Evolutionary conservation across 2,888 invertebrate species (phyloP).

Genomic region (Pseudococcus longispinus): DNA sequence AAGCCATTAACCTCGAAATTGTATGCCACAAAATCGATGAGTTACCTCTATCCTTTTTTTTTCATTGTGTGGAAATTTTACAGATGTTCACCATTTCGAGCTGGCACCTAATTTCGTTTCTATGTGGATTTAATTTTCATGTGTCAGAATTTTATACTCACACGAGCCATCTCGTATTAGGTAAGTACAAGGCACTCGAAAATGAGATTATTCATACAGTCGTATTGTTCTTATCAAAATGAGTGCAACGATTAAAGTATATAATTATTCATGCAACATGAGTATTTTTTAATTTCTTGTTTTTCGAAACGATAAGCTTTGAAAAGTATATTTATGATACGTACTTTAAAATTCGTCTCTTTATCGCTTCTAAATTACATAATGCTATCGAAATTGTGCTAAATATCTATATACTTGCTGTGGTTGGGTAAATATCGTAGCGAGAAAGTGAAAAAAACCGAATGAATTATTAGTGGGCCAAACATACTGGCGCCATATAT

Average conservation of each 20-base stretch:
- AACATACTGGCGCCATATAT: slow-evolving; percentile 2
- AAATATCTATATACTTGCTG: background rate
- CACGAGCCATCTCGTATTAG: background rate
- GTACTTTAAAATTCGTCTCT: background rate
- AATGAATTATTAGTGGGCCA: slow-evolving; percentile 20
- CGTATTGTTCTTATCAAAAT: background rate
- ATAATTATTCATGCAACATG: background rate
- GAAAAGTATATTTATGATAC: background rate
- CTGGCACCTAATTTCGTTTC: too few species aligned
- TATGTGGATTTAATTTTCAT: too few species aligned
- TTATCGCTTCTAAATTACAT: slow-evolving; percentile 8
- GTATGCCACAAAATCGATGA: too few species aligned
- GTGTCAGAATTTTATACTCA: too few species aligned
- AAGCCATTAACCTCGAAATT: too few species aligned
- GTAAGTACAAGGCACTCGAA: background rate
- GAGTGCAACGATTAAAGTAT: background rate
- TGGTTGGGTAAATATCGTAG: background rate
- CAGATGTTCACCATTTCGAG: too few species aligned
- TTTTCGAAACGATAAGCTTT: background rate
- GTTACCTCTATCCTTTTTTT: too few species aligned
- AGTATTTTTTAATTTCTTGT: background rate
- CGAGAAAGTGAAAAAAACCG: background rate
- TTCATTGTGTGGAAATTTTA: too few species aligned
- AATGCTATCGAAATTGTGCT: slow-evolving; percentile 8
- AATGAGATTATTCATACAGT: background rate